A percentile compares a stretch with the other conserved stretches of the same genome.
Conservation (phyloP, 2,888 invertebrate species). For the Ormyrus nitidulus region DNA sequence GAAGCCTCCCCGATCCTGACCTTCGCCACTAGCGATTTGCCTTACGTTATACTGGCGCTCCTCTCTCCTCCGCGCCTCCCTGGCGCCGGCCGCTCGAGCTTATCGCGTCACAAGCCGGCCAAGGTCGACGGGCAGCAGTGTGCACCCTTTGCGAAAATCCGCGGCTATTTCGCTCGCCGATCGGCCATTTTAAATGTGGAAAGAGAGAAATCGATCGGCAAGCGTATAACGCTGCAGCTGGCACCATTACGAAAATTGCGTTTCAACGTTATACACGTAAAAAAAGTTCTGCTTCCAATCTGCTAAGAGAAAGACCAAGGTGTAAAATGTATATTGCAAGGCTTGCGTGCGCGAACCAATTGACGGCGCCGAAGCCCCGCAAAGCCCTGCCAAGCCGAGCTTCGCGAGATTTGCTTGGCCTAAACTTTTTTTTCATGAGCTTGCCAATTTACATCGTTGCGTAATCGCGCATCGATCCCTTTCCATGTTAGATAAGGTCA, state of each 20-base stretch:
- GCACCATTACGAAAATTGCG: no score
- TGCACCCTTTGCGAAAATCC: no score
- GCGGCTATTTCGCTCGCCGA: no score
- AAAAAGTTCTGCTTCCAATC: not conserved
- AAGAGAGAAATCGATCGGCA: no score
- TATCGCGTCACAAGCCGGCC: not conserved
- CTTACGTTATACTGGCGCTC: not conserved
- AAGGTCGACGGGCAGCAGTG: no score
- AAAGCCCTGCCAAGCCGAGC: slow-evolving; percentile 38
- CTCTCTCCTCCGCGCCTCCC: not conserved
- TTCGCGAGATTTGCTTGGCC: slow-evolving; percentile 33
- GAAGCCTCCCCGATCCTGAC: slow-evolving; percentile 50
- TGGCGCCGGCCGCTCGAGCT: not conserved
- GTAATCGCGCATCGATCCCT: slow-evolving; percentile 24
- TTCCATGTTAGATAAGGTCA: not conserved
- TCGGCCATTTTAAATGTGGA: no score
- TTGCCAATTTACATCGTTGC: slow-evolving; percentile 30
- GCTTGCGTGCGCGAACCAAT: slow-evolving; percentile 23
- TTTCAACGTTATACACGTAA: no score
- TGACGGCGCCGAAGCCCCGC: slow-evolving; percentile 43
- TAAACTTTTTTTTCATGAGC: slow-evolving; percentile 25
- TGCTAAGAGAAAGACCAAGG: not conserved
- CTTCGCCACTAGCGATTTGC: slow-evolving; percentile 12
- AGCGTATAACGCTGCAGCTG: no score
- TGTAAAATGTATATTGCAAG: not conserved